phyloP scores from a whole-genome alignment of 2,888 invertebrate genomes.

The Brenthis hecate region DNA sequence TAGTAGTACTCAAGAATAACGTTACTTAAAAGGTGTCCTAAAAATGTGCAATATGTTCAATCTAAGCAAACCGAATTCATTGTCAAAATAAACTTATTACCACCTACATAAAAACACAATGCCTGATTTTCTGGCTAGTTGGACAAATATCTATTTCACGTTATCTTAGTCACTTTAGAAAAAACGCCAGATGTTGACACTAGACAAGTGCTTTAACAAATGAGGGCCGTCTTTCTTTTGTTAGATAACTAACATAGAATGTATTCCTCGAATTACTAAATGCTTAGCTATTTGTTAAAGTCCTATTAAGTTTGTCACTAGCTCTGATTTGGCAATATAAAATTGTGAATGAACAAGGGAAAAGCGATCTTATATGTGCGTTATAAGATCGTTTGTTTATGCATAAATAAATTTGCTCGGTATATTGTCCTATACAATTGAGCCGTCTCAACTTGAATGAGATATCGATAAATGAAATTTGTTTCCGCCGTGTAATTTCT shows the following conservation, averaged over 20 bases:
- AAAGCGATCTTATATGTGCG: conserved; percentile 42
- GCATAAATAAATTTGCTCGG: conserved; percentile 47
- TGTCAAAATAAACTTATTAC: conserved; percentile 58
- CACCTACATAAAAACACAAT: conserved; percentile 66
- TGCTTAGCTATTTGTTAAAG: conserved; percentile 81
- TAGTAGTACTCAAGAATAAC: conserved; percentile 1
- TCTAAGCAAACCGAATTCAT: conserved; percentile 45
- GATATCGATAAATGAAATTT: conserved; percentile 80
- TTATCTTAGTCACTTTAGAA: conserved; percentile 54
- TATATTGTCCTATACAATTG: conserved; percentile 73
- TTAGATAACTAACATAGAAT: conserved; percentile 74
- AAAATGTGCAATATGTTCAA: conserved; percentile 44
- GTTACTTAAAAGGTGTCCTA: conserved; percentile 47
- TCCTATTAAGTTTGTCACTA: conserved; percentile 69
- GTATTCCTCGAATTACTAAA: conserved; percentile 78
- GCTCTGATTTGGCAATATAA: not conserved
- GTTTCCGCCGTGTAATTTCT: conserved; percentile 77
- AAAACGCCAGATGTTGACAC: conserved; percentile 78
- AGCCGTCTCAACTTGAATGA: conserved; percentile 68
- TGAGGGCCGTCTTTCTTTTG: conserved; percentile 66
- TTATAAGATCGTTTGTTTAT: conserved; percentile 39
- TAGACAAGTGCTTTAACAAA: conserved; percentile 66
- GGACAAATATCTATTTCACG: conserved; percentile 77
- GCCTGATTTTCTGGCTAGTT: conserved; percentile 80
- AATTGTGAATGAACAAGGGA: not conserved